Evolutionary conservation across 2,113 vertebrate species (phyloP).

Genomic region (Zingel zingel): DNA sequence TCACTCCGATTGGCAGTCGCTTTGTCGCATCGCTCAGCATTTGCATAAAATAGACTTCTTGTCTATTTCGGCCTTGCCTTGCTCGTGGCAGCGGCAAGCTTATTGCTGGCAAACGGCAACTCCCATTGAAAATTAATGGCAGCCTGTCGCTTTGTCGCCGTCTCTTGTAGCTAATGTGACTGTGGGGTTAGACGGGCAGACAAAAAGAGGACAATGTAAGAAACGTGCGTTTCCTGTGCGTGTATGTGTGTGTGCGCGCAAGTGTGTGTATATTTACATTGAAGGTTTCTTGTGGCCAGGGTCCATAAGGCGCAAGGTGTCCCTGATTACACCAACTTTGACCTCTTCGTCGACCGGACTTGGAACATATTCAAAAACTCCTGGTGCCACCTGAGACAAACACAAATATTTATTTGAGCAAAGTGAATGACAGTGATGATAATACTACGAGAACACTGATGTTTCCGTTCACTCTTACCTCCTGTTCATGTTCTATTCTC

Average conservation of each 20-base stretch:
- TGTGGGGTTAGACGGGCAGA: not conserved
- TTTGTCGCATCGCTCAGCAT: no score
- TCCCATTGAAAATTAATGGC: no score
- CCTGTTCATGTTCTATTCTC: conserved; percentile 96
- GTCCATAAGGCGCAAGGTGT: conserved; percentile 94
- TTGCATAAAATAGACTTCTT: no score
- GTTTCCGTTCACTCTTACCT: conserved; percentile 83
- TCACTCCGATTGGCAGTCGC: no score
- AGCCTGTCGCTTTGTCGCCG: no score
- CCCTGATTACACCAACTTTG: conserved; percentile 96
- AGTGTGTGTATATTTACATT: conserved; percentile 67
- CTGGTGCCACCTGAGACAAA: conserved; percentile 90
- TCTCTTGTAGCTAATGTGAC: no score
- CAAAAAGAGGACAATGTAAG: not conserved
- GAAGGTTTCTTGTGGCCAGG: conserved; percentile 85
- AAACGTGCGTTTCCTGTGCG: not conserved
- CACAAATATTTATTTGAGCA: not conserved
- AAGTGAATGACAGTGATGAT: not conserved
- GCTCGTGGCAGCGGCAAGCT: no score
- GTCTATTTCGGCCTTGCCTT: no score
- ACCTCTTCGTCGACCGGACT: conserved; percentile 96
- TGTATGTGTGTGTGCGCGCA: not conserved
- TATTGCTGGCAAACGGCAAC: no score
- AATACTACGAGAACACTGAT: not conserved
- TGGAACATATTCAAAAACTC: conserved; percentile 93